These are phyloP conservation scores for Polyodon spathula DNA, from an alignment of 2,113 vertebrate genomes.

Conservation along the genomic window DNA sequence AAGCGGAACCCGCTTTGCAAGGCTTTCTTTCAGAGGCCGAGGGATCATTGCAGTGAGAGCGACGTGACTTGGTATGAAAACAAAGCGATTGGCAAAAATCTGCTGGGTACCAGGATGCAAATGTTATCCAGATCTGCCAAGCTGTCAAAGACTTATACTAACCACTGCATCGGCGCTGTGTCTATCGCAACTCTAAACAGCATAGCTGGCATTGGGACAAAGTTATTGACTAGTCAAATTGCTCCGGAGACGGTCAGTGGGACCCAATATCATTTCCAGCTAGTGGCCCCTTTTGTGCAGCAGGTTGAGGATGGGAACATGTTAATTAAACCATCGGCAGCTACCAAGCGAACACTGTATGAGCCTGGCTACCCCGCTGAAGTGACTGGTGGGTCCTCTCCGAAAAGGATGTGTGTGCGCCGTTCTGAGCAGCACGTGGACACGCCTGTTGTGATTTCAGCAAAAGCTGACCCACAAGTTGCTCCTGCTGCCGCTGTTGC, in stretches of 20 bases:
- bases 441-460: constrained; percentile 59
- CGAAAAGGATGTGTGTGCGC: constrained; percentile 73
- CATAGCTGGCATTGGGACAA: constrained; percentile 80
- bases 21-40: constrained; percentile 91
- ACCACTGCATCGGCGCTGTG: constrained; percentile 96
- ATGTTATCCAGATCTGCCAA: constrained; percentile 93
- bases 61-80: constrained; percentile 95
- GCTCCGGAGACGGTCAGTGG: constrained; percentile 54
- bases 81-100: constrained; percentile 95
- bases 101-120: constrained; percentile 94
- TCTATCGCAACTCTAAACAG: constrained; percentile 91
- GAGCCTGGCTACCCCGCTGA: constrained; percentile 43
- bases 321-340: constrained; percentile 49
- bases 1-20: constrained; percentile 90
- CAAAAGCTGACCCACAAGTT: constrained; percentile 62
- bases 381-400: constrained; percentile 47
- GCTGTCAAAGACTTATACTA: constrained; percentile 93
- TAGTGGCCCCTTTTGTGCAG: constrained; percentile 37
- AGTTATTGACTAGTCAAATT: constrained; percentile 51
- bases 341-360: constrained; percentile 51
- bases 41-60: constrained; percentile 81
- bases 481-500: background rate
- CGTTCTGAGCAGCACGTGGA: constrained; percentile 51
- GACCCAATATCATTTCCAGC: constrained; percentile 46
- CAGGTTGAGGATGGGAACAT: constrained; percentile 29